Evolutionary conservation across 2,113 vertebrate genomes (phyloP), one percentile per base, ranked within the genome.

Genomic region (Piliocolobus tephrosceles): DNA sequence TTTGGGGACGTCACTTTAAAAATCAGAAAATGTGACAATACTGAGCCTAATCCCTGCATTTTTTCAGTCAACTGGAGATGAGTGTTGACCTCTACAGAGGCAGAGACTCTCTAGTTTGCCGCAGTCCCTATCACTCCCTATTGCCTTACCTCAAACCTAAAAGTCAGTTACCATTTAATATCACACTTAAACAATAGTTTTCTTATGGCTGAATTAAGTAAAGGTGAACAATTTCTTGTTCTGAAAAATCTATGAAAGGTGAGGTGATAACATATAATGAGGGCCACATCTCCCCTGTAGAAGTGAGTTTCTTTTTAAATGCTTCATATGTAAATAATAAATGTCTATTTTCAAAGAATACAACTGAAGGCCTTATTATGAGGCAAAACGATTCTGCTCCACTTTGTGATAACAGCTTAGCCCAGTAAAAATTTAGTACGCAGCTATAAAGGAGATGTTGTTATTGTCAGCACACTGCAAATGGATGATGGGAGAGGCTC

Each of bases 381-480:
- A 79, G 43, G 10, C 18, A 25, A 70, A 50, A 52, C 38, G 32
- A 12, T 50, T 32, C 84, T 66, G 32, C 8, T 70, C 50, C 8
- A 18, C 25, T 55, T 52, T 22, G 52, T 47, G 6, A 10, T 27
- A 66, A 27, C 1, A 70, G 38, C 27, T 94, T n/a, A 61, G 20
- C 35, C 70, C 14, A 43, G 50, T 40, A 18, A 38, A 76, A 30
- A 23, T 23, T 58, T 32, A 23, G 45, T 38, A 3, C 20, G 35
- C 2, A 35, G 4, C 66, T 35, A 27, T 14, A 27, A 8, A 40
- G 4, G 14, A 64, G 43, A 45, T 17, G 0, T 16, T 5, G 8
- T 4, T 18, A 3, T 5, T 2, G 13, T 20, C 55, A 20, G 5
- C 20, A 25, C 8, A 17, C 30, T n/a, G 8, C 10, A 57, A 16